Conservation (phyloP, 2,797 vertebrate species). For the Lithobates pipiens region DNA sequence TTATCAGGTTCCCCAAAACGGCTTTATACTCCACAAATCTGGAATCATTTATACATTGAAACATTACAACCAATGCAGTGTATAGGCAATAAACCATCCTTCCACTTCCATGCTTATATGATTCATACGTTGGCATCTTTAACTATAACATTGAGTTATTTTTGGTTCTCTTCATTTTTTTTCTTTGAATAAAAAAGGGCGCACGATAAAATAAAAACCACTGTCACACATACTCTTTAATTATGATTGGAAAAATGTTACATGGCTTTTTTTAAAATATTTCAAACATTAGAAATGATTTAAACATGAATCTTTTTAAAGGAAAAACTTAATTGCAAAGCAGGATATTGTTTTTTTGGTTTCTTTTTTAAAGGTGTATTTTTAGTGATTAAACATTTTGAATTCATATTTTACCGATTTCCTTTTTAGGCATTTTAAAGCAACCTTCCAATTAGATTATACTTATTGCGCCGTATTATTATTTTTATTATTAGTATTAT, state of each 20-base stretch:
- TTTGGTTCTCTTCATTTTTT: not conserved
- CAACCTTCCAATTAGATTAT: too few species aligned
- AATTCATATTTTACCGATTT: too few species aligned
- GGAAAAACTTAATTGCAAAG: too few species aligned
- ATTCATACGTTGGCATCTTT: constrained; percentile 48
- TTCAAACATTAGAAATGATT: too few species aligned
- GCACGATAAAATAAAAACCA: not conserved
- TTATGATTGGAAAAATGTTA: constrained; percentile 18
- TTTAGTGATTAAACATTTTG: too few species aligned
- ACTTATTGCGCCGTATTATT: too few species aligned
- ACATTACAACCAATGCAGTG: constrained; percentile 40
- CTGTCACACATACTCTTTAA: not conserved
- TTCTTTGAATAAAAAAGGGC: not conserved
- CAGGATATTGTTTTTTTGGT: too few species aligned
- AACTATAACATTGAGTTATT: constrained; percentile 33
- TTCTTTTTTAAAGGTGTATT: too few species aligned
- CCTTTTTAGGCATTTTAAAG: too few species aligned
- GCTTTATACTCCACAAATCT: constrained; percentile 48
- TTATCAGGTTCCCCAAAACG: constrained; percentile 33
- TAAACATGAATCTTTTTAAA: too few species aligned
- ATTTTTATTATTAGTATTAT: too few species aligned
- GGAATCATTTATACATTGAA: constrained; percentile 53
- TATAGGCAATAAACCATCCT: constrained; percentile 56
- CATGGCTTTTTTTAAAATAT: too few species aligned
- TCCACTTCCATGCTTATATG: constrained; percentile 41